Evolutionary conservation across 2,888 invertebrate species (phyloP).

Genomic region (Perithous albicinctus): DNA sequence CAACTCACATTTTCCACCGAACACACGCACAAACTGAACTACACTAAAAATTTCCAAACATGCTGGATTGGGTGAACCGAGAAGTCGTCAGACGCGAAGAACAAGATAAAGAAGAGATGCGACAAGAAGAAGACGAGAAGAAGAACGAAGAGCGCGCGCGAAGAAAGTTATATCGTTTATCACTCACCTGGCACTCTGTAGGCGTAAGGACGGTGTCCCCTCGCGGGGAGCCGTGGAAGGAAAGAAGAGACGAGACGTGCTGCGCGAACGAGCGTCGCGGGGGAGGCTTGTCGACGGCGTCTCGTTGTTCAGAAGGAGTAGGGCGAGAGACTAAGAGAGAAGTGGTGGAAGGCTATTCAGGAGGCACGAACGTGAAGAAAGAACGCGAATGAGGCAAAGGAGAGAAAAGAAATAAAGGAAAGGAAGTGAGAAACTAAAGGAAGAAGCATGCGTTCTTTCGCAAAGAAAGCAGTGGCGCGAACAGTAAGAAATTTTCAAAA

Average conservation of each 20-base stretch:
- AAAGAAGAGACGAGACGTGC: constrained; percentile 68
- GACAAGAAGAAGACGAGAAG: constrained; percentile 46
- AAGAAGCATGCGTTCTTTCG: constrained; percentile 39
- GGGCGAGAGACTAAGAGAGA: constrained; percentile 38
- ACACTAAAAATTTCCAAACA: background rate
- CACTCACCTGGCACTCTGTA: constrained; percentile 81
- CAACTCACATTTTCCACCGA: constrained; percentile 26
- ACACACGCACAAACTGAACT: background rate
- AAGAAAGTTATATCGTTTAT: constrained; percentile 80
- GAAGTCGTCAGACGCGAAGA: constrained; percentile 20
- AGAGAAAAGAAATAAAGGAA: constrained; percentile 57
- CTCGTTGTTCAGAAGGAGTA: constrained; percentile 27
- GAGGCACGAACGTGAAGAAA: constrained; percentile 42
- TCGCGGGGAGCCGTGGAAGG: constrained; percentile 70
- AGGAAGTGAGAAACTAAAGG: constrained; percentile 50
- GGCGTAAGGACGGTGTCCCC: constrained; percentile 75
- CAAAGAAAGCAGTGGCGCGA: constrained; percentile 23
- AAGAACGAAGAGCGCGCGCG: constrained; percentile 69
- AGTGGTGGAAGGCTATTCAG: constrained; percentile 55
- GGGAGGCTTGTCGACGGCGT: constrained; percentile 43
- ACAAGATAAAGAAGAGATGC: constrained; percentile 22
- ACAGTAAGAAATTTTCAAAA: constrained; percentile 29
- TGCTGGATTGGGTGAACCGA: background rate
- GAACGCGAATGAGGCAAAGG: constrained; percentile 59
- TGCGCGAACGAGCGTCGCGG: constrained; percentile 53